These are phyloP conservation scores for Spilogale gracilis DNA, from an alignment of 2,113 vertebrate genomes.

Conservation along the genomic window DNA sequence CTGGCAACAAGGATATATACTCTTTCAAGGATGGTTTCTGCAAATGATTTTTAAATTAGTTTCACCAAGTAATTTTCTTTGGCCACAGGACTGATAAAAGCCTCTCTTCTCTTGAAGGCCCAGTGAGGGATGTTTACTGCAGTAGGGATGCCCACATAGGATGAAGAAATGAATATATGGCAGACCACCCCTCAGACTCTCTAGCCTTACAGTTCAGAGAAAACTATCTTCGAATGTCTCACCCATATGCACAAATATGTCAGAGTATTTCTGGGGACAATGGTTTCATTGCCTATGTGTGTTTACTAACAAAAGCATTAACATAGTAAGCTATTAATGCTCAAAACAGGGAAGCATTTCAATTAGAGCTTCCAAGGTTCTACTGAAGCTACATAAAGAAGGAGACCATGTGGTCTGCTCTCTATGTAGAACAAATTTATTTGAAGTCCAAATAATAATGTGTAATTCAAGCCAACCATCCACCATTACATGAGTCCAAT, in stretches of 20 bases:
- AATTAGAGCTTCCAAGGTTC: neutral
- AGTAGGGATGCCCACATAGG: neutral
- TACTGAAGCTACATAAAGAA: neutral
- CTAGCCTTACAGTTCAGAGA: neutral
- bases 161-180: neutral
- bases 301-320: neutral
- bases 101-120: neutral
- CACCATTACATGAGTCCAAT: neutral
- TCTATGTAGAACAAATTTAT: neutral
- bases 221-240: neutral
- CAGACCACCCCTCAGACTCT: neutral
- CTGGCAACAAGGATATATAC: neutral
- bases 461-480: neutral
- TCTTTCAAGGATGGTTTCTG: neutral
- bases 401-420: neutral
- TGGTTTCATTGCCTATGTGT: neutral
- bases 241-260: neutral
- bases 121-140: neutral
- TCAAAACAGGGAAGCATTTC: neutral
- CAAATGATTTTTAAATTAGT: neutral
- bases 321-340: neutral
- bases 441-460: neutral
- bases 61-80: constrained; percentile 13
- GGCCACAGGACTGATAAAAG: neutral
- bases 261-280: neutral